A percentile compares a stretch with the other conserved stretches of the same genome.
Evolutionary conservation across 2,888 invertebrate genomes (phyloP).

Genomic region (Liopterus haemorrhoidalis): DNA sequence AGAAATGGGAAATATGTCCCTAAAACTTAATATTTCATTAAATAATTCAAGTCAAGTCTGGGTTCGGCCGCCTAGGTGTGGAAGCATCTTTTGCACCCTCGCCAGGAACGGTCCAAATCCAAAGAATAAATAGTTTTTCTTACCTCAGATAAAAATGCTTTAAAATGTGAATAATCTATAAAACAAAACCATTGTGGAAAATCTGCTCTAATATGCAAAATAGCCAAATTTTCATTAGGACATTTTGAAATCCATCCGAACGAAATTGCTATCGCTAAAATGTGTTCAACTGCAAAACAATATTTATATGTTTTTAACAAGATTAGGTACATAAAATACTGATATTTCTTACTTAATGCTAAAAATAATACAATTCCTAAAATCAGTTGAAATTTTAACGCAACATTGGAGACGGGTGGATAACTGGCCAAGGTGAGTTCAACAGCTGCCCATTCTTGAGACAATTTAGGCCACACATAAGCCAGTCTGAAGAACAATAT

Average conservation of each 20-base stretch:
- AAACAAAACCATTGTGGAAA: slow-evolving; percentile 22
- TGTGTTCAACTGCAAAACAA: slow-evolving; percentile 15
- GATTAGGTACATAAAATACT: too few species aligned
- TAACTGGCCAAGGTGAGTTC: slow-evolving; percentile 18
- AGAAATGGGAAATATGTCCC: too few species aligned
- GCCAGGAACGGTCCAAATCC: neutral
- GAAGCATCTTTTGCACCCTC: neutral
- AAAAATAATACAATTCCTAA: slow-evolving; percentile 8
- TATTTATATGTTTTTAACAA: too few species aligned
- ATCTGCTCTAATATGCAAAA: slow-evolving; percentile 17
- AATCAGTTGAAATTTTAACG: slow-evolving; percentile 11
- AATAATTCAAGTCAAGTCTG: too few species aligned
- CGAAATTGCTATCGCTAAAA: slow-evolving; percentile 16
- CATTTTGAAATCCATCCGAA: slow-evolving; percentile 20
- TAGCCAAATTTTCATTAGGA: slow-evolving; percentile 14
- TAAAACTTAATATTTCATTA: too few species aligned
- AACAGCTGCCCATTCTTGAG: slow-evolving; percentile 28
- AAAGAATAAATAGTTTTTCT: neutral
- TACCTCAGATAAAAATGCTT: slow-evolving; percentile 19
- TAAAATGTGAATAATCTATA: slow-evolving; percentile 17
- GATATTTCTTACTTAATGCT: slow-evolving; percentile 19
- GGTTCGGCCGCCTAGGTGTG: too few species aligned
- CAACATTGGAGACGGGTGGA: slow-evolving; percentile 12
- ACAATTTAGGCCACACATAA: slow-evolving; percentile 44
- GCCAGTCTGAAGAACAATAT: slow-evolving; percentile 49